Percentiles rank a stretch among this genome's conserved stretches.
phyloP scores from a whole-genome alignment of 2,113 vertebrate genomes.

The Syrmaticus mikado region DNA sequence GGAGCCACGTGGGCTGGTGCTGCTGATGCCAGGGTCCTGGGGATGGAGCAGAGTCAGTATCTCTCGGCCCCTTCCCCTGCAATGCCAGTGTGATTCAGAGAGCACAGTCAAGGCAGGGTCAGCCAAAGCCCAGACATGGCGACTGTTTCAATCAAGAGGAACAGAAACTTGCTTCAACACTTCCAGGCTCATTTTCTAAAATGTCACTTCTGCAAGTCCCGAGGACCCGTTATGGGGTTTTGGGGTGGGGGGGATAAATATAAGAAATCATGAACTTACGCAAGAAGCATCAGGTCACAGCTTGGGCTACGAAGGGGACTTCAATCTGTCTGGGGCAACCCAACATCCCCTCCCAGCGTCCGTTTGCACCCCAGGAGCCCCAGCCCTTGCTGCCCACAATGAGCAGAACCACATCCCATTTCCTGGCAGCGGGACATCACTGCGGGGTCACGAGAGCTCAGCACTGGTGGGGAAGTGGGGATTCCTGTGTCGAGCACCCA shows the following conservation, averaged over 20 bases:
- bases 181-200: slow-evolving; percentile 42
- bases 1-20: slow-evolving; percentile 77
- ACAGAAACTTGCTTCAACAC: slow-evolving; percentile 55
- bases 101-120: neutral
- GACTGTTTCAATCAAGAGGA: slow-evolving; percentile 38
- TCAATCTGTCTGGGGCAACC: neutral
- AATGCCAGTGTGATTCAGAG: neutral
- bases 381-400: neutral
- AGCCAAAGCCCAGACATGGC: neutral
- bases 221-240: neutral
- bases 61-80: neutral
- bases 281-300: neutral
- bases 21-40: slow-evolving; percentile 90
- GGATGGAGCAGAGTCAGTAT: neutral
- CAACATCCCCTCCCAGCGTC: neutral
- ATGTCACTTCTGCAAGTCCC: slow-evolving; percentile 57
- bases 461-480: neutral
- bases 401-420: neutral
- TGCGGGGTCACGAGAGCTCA: neutral
- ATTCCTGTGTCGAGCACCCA: neutral
- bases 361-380: neutral
- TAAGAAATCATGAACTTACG: neutral
- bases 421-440: neutral
- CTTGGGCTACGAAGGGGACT: neutral
- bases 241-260: neutral